Evolutionary conservation across 1,140 invertebrate species (phyloP), one percentile per base, ranked within the genome.

Genomic region (Calliphora vicina): DNA sequence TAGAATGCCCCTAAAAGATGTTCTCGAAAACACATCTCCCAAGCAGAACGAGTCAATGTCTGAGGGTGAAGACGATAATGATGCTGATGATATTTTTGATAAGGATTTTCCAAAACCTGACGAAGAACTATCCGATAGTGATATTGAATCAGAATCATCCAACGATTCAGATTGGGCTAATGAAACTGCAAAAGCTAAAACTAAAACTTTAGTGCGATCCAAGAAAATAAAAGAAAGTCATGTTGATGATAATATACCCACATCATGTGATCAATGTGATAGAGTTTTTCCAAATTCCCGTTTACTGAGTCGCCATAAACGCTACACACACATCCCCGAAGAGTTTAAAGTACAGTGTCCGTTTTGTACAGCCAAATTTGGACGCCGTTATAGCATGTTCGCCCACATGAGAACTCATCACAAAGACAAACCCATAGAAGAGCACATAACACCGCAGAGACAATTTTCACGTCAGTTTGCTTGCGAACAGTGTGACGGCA

Each of bases 261-360:
- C 42, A 78, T 35, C 74, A 12, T 78, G 74, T 78, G 74, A 78
- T 23, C 35, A 78, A 20, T 78, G 74, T 15, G 74, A 78, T 78
- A n/a, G 74, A 2, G 74, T 78, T 25, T 78, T 78, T 43, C 74
- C 35, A 78, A 78, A 78, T 25, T n/a, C 74, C 1, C 35, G 42
- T 9, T 23, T 78, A 13, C 12, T 78, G 23, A 45, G 20, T 43
- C n/a, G 74, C 12, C 74, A 78, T 35, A 78, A 78, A 45, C 35
- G 42, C 17, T n/a, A 78, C 15, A 78, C 74, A 2, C 74, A 78
- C 20, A 20, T 78, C 13, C 74, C 74, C n/a, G 74, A 78, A 43
- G 74, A 78, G 20, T 25, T 78, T 1, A 78, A 78, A 25, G 74
- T 78, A 23, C 74, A 78, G 13, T 78, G 74, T 78, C 74, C 74